Conservation (phyloP, 2,888 invertebrate genomes). For the Idaea biselata region DNA sequence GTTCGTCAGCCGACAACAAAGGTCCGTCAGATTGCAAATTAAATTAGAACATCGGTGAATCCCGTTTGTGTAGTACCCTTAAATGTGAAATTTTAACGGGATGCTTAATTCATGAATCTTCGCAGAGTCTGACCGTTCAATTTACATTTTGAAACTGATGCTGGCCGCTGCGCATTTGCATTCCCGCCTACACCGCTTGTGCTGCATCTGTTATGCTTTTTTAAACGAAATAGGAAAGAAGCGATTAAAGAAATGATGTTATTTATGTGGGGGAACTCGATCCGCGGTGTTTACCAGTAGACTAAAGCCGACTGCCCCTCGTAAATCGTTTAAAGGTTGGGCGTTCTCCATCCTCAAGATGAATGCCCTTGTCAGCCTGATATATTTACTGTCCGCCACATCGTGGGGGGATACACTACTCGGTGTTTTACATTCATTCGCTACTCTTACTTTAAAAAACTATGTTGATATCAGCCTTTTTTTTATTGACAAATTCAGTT, state of each 20-base stretch:
- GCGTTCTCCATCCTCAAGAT: conserved; percentile 74
- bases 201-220: conserved; percentile 53
- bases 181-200: conserved; percentile 52
- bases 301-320: conserved; percentile 62
- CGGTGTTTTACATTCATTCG: conserved; percentile 60
- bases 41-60: conserved; percentile 62
- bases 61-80: conserved; percentile 60
- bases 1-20: conserved; percentile 59
- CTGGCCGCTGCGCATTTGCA: conserved; percentile 60
- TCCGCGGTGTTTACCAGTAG: conserved; percentile 58
- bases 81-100: conserved; percentile 66
- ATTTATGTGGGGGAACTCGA: conserved; percentile 52
- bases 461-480: background rate
- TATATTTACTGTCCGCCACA: conserved; percentile 73
- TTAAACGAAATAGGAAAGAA: conserved; percentile 28
- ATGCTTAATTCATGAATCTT: conserved; percentile 75
- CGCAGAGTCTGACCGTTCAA: conserved; percentile 68
- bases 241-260: conserved; percentile 48
- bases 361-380: conserved; percentile 73
- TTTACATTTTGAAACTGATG: conserved; percentile 71
- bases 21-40: conserved; percentile 66
- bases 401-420: conserved; percentile 44
- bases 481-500: background rate
- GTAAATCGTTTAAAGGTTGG: conserved; percentile 78
- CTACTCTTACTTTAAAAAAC: conserved; percentile 43